Evolutionary conservation across 1,140 invertebrate genomes (phyloP).

Genomic region (roundworm (Caenorhabditis elegans)): WBcel235 BX284606.5:2254501-2255000

Average conservation of each 20-base stretch:
- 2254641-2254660: too few relatives aligned
- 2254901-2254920: not conserved
- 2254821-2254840: slow-evolving; percentile 5
- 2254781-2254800: not conserved
- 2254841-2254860: slow-evolving; percentile 24
- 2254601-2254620: too few relatives aligned
- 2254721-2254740: not conserved
- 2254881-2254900: not conserved
- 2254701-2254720: too few relatives aligned
- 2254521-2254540: not conserved
- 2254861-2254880: not conserved
- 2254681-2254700: too few relatives aligned
- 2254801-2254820: not conserved
- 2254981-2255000: too few relatives aligned
- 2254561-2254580: not conserved
- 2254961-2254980: too few relatives aligned
- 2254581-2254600: slow-evolving; percentile 14
- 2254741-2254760: not conserved
- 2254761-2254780: not conserved
- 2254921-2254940: too few relatives aligned
- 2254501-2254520: not conserved
- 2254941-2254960: too few relatives aligned
- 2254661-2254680: too few relatives aligned
- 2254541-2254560: not conserved
- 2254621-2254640: too few relatives aligned